Conservation (phyloP, 2,113 vertebrate species). For the Amblyopsis rosae region DNA sequence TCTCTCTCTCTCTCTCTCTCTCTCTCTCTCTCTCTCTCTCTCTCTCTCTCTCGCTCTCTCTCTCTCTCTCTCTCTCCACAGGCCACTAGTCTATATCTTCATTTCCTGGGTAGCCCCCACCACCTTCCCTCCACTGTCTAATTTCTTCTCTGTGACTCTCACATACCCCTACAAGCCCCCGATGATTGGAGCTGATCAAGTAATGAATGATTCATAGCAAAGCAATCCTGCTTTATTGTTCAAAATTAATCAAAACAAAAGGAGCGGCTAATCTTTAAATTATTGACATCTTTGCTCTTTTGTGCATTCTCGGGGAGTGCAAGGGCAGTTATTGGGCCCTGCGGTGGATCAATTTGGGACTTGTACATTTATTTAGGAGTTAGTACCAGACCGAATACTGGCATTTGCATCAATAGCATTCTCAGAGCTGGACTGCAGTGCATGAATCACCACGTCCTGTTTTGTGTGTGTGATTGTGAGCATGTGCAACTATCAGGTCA, state of each 20-base stretch:
- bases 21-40: constrained; percentile 16
- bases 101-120: constrained; percentile 58
- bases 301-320: constrained; percentile 33
- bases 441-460: constrained; percentile 1
- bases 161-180: constrained; percentile 29
- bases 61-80: constrained; percentile 17
- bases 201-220: constrained; percentile 54
- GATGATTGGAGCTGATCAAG: constrained; percentile 47
- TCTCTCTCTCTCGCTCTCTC: neutral
- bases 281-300: constrained; percentile 27
- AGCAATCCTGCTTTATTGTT: constrained; percentile 54
- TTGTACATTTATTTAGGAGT: constrained; percentile 19
- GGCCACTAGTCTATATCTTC: constrained; percentile 49
- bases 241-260: constrained; percentile 40
- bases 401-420: constrained; percentile 6
- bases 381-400: constrained; percentile 11
- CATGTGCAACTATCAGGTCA: neutral
- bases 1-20: neutral
- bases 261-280: constrained; percentile 41
- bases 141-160: constrained; percentile 19
- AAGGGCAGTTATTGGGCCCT: constrained; percentile 21
- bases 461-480: too few relatives aligned
- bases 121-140: constrained; percentile 21
- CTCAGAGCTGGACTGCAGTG: neutral
- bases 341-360: constrained; percentile 10